Conservation (phyloP, 1,140 invertebrate genomes). For the Drosophila serrata region DNA sequence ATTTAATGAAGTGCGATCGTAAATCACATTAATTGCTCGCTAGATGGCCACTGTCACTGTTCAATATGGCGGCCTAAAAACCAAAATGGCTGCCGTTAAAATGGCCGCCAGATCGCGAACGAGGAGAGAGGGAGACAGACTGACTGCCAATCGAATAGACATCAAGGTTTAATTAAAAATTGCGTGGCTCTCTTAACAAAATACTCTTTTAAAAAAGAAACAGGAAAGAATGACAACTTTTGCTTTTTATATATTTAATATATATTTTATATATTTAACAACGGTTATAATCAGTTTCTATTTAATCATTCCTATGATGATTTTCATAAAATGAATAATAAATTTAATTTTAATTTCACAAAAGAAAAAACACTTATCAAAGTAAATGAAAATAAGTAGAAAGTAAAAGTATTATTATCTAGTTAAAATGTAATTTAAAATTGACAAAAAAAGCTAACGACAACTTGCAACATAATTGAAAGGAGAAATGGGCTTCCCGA, state of each 20-base stretch:
- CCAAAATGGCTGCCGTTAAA: constrained; percentile 35
- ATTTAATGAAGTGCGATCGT: constrained; percentile 73
- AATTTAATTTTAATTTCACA: too few species aligned
- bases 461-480: constrained; percentile 17
- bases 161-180: constrained; percentile 76
- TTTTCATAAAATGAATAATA: too few species aligned
- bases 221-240: too few species aligned
- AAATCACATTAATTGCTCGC: constrained; percentile 78
- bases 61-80: constrained; percentile 65
- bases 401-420: constrained; percentile 14
- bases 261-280: too few species aligned
- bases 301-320: too few species aligned
- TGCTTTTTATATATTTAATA: too few species aligned
- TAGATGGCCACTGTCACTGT: constrained; percentile 61
- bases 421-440: constrained; percentile 73
- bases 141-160: constrained; percentile 19
- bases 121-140: not conserved
- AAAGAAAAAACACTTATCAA: too few species aligned
- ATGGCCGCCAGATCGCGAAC: not conserved
- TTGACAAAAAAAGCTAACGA: constrained; percentile 34
- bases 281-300: too few species aligned
- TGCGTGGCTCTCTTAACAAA: too few species aligned
- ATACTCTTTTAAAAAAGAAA: too few species aligned
- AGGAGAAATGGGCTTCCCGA: not conserved
- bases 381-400: too few species aligned